phyloP scores from a whole-genome alignment of 1,140 invertebrate genomes.

The Oryctes rhinoceros region DNA sequence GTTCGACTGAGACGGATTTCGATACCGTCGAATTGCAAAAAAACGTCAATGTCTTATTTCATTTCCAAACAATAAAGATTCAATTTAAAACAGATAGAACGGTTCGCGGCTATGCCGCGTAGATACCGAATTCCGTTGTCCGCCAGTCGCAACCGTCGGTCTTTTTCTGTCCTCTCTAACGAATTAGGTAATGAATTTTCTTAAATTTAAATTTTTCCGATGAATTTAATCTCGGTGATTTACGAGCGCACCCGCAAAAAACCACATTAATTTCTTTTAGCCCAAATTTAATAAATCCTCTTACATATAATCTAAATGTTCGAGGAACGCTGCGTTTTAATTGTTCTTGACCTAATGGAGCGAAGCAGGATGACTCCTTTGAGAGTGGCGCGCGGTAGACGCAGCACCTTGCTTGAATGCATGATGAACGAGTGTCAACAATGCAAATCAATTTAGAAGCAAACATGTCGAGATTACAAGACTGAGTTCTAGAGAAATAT shows the following conservation, averaged over 20 bases:
- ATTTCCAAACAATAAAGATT: conserved; percentile 27
- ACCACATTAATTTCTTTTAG: conserved; percentile 20
- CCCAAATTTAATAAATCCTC: conserved; percentile 31
- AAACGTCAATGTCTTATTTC: conserved; percentile 2
- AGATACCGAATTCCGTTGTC: not conserved
- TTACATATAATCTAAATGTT: conserved; percentile 18
- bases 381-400: not conserved
- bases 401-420: no score
- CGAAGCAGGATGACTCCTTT: not conserved
- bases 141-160: not conserved
- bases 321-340: not conserved
- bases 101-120: not conserved
- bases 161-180: not conserved
- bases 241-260: not conserved
- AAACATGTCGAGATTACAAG: no score
- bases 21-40: conserved; percentile 1
- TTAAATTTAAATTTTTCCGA: conserved; percentile 35
- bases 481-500: no score
- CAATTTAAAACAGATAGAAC: conserved; percentile 19
- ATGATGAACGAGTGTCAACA: no score
- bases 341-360: conserved; percentile 5
- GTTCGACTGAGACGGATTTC: not conserved
- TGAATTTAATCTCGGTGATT: conserved; percentile 36
- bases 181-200: conserved; percentile 36
- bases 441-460: no score